Percentiles rank a stretch among this genome's conserved stretches.
phyloP scores from a whole-genome alignment of 2,888 invertebrate species.

The Diplazon laetatorius region DNA sequence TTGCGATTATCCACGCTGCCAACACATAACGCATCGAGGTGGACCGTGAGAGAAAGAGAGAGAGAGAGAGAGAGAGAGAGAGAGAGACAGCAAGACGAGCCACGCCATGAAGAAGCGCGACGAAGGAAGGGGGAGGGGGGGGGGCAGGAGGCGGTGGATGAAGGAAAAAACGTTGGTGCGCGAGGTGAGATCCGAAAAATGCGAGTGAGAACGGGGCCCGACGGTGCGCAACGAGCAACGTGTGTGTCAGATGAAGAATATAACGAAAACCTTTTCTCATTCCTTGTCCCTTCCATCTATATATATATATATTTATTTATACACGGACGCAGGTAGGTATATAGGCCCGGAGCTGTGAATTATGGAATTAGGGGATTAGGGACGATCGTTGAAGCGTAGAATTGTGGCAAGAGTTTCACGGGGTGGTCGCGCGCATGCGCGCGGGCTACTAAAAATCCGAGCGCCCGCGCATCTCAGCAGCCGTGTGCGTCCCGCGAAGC shows the following conservation, averaged over 20 bases:
- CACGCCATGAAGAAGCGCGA: background rate
- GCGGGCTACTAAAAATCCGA: slow-evolving; percentile 5
- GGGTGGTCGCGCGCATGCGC: slow-evolving; percentile 43
- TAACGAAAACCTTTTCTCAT: slow-evolving; percentile 1
- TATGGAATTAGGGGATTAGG: slow-evolving; percentile 69
- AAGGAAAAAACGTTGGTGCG: slow-evolving; percentile 12
- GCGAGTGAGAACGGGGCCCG: slow-evolving; percentile 8
- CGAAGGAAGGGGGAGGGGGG: background rate
- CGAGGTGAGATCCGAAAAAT: slow-evolving; percentile 15
- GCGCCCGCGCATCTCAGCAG: too few species aligned
- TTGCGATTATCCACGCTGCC: slow-evolving; percentile 73
- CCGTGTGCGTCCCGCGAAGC: slow-evolving; percentile 18
- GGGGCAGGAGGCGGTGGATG: background rate
- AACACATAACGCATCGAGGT: slow-evolving; percentile 68
- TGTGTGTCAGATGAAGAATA: background rate
- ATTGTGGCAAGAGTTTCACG: slow-evolving; percentile 64
- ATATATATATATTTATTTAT: slow-evolving; percentile 33
- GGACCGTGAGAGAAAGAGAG: too few species aligned
- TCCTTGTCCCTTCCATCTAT: slow-evolving; percentile 18
- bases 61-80: slow-evolving; percentile 25
- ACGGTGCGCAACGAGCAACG: slow-evolving; percentile 1
- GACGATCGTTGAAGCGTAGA: slow-evolving; percentile 65
- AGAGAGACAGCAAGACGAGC: slow-evolving; percentile 30
- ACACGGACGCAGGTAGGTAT: slow-evolving; percentile 42
- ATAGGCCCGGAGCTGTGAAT: slow-evolving; percentile 63